Conservation (phyloP, 2,888 invertebrate species). For the Lasioglossum figueresi region DNA sequence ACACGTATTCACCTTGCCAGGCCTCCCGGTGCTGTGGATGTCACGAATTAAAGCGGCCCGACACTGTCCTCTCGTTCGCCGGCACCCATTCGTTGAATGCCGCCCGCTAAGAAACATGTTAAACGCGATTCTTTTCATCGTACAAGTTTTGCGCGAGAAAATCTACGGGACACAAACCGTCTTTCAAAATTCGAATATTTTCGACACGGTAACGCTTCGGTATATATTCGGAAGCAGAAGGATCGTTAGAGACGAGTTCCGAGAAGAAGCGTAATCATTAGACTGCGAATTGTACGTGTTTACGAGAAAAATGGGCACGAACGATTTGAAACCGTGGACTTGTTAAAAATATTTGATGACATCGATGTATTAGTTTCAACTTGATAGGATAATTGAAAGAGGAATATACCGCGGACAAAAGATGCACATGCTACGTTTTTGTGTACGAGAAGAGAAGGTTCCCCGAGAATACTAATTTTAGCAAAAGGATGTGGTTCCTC, state of each 20-base stretch:
- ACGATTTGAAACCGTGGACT: no score
- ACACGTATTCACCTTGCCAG: conserved; percentile 31
- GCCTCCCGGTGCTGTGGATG: conserved; percentile 15
- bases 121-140: conserved; percentile 2
- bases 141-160: neutral
- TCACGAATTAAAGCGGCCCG: conserved; percentile 11
- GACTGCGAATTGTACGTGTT: no score
- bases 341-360: no score
- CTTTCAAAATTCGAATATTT: neutral
- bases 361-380: no score
- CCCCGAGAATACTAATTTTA: neutral
- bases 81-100: conserved; percentile 22
- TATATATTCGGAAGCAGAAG: neutral
- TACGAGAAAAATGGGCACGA: no score
- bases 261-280: no score
- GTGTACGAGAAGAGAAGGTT: neutral
- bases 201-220: neutral
- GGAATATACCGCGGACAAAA: no score
- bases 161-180: neutral
- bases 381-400: no score
- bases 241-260: neutral
- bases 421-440: neutral
- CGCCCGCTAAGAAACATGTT: neutral
- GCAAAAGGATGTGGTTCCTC: neutral
- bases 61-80: neutral